Evolutionary conservation across 2,797 vertebrate genomes (phyloP).

Genomic region (Clarias fuscus): DNA sequence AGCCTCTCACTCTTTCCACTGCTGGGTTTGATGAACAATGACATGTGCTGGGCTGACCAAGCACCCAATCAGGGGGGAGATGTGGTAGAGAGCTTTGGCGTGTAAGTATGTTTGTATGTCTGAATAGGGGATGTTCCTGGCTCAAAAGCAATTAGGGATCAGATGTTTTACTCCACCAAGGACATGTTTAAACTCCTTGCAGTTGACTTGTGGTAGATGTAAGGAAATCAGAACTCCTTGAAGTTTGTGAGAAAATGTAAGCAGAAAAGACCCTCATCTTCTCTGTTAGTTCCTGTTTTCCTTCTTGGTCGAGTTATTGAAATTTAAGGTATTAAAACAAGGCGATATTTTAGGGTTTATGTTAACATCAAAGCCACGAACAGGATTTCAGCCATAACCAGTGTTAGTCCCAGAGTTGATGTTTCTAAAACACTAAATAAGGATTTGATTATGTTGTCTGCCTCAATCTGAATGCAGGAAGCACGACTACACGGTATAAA

Average conservation of each 20-base stretch:
- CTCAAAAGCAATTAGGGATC: constrained; percentile 67
- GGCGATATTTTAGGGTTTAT: constrained; percentile 7
- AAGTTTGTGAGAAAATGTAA: constrained; percentile 45
- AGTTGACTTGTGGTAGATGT: constrained; percentile 70
- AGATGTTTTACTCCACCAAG: constrained; percentile 68
- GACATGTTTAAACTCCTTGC: constrained; percentile 71
- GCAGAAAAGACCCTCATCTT: constrained; percentile 15
- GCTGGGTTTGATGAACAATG: constrained; percentile 73
- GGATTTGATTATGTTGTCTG: not conserved
- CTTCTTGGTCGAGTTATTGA: constrained; percentile 16
- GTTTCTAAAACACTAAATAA: constrained; percentile 5
- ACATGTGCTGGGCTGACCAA: constrained; percentile 69
- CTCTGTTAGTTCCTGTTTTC: constrained; percentile 33
- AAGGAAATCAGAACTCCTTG: constrained; percentile 58
- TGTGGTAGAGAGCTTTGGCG: constrained; percentile 48
- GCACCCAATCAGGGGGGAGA: constrained; percentile 44
- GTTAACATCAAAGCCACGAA: constrained; percentile 18
- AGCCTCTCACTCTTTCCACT: constrained; percentile 75
- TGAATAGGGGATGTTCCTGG: constrained; percentile 72
- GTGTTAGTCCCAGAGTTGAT: not conserved
- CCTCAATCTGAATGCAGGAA: not conserved
- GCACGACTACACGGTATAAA: not conserved
- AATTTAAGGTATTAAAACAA: constrained; percentile 28
- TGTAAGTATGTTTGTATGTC: constrained; percentile 63
- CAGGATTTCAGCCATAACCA: constrained; percentile 25